Percentiles rank a stretch among this genome's conserved stretches.
Conservation (phyloP, 2,888 invertebrate species). For the Myopa tessellatipennis region DNA sequence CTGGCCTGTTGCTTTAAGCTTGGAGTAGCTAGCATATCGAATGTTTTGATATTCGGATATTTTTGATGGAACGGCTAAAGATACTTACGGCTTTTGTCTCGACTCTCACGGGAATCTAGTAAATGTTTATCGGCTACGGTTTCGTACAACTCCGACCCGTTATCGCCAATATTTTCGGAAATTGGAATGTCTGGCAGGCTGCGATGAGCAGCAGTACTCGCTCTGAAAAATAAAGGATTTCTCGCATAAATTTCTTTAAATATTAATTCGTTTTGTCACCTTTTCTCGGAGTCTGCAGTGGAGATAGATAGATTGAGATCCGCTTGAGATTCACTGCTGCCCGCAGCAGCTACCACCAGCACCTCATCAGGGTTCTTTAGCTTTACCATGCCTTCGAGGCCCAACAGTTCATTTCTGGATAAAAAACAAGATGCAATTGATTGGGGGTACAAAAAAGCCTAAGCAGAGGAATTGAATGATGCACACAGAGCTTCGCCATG, state of each 20-base stretch:
- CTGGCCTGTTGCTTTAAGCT: constrained; percentile 69
- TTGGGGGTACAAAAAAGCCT: neutral
- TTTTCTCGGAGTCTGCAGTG: constrained; percentile 65
- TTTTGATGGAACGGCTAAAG: neutral
- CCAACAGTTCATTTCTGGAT: constrained; percentile 76
- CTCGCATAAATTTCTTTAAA: neutral
- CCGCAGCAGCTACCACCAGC: constrained; percentile 64
- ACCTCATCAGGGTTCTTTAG: constrained; percentile 77
- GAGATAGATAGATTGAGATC: constrained; percentile 65
- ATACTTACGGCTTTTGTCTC: constrained; percentile 64
- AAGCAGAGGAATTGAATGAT: neutral
- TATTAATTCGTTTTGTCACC: constrained; percentile 51
- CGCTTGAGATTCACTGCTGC: constrained; percentile 62
- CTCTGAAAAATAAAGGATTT: constrained; percentile 54
- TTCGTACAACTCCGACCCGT: constrained; percentile 86
- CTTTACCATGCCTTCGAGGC: constrained; percentile 79
- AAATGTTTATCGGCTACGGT: constrained; percentile 77
- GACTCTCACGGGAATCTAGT: constrained; percentile 59
- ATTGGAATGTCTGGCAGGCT: constrained; percentile 88
- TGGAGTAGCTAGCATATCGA: constrained; percentile 58
- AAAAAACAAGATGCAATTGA: constrained; percentile 19
- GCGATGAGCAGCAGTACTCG: constrained; percentile 73
- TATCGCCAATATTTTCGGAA: constrained; percentile 76
- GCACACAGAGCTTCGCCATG: neutral
- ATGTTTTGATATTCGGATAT: neutral